Evolutionary conservation across 2,113 vertebrate genomes (phyloP).

Genomic region (Alces alces): DNA sequence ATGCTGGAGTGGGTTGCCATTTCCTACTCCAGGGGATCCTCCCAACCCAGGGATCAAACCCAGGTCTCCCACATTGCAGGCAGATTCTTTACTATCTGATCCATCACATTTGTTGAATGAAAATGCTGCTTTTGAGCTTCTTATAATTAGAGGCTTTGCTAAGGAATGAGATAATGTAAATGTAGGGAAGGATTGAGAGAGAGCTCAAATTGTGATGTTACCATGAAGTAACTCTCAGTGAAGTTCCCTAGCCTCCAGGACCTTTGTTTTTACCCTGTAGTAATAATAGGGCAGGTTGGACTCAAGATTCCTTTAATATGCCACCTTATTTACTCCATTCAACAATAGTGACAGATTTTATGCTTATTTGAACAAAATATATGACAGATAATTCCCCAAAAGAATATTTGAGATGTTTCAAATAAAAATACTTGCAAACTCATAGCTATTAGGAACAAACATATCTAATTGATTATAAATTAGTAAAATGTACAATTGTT

Average conservation of each 20-base stretch:
- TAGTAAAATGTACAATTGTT: not conserved
- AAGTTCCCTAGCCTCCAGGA: not conserved
- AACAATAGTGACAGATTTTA: not conserved
- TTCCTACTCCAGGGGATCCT: not conserved
- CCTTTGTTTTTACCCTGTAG: not conserved
- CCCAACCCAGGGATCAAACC: not conserved
- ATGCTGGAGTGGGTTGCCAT: not conserved
- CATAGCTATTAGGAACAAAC: conserved; percentile 27
- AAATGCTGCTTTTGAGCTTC: conserved; percentile 9
- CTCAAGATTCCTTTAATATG: not conserved
- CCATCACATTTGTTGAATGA: not conserved
- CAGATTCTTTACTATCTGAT: not conserved
- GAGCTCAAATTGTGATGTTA: not conserved
- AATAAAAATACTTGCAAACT: conserved; percentile 27
- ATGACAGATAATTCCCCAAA: not conserved
- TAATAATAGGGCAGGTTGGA: not conserved
- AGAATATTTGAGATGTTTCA: not conserved
- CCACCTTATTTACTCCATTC: conserved; percentile 1
- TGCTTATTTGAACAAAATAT: conserved; percentile 18
- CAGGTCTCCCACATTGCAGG: not conserved
- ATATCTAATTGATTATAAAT: conserved; percentile 2
- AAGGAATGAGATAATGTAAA: not conserved
- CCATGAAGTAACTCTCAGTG: not conserved
- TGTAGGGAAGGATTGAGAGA: not conserved
- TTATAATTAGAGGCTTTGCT: conserved; percentile 19